Evolutionary conservation across 2,113 vertebrate genomes (phyloP), one percentile per base, ranked within the genome.

Genomic region (Rhabdornis inornatus): DNA sequence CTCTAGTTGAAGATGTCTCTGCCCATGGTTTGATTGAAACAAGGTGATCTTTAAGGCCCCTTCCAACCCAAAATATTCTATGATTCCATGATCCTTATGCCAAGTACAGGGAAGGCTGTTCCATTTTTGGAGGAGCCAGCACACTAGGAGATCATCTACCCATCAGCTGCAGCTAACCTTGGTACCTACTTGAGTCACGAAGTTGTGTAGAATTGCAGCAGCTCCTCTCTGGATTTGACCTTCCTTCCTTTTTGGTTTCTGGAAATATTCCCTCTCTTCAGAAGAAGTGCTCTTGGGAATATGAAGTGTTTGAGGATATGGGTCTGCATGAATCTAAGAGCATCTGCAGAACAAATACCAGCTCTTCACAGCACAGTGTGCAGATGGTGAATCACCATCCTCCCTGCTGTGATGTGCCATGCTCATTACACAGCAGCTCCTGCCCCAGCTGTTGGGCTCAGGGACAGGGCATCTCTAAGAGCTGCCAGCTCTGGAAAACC

Each of bases 361-460:
- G 66, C 59, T 45, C 37, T 24, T 71, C 0, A 0, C 27, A 68
- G 83, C 2, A 0, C 0, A 0, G 53, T 0, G 0, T 68, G 42
- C 88, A 83, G 88, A 74, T 80, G 83, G 71, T 0, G 3, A 90
- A 86, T 55, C 59, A 39, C 59, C 0, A 0, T 61, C 35, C 20
- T 88, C 42, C 50, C 71, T 0, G 6, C 63, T 66, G 71, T 13
- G n/a, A 74, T 50, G 63, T 70, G 63, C 82, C 1, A 3, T 42
- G 76, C 75, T 23, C 59, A 31, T 86, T 35, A n/a, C 33, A 19
- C 20, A 35, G 50, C 7, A 1, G 47, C 35, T 87, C 55, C 72
- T 11, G 3, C n/a, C 31, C 28, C 28, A 39, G 64, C 42, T 93
- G 42, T 37, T 47, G 3, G 63, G n/a, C 6, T 13, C 31, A 70